These are phyloP conservation scores for Porphyrio hochstetteri DNA, from an alignment of 2,113 vertebrate species.

Conservation along the genomic window DNA sequence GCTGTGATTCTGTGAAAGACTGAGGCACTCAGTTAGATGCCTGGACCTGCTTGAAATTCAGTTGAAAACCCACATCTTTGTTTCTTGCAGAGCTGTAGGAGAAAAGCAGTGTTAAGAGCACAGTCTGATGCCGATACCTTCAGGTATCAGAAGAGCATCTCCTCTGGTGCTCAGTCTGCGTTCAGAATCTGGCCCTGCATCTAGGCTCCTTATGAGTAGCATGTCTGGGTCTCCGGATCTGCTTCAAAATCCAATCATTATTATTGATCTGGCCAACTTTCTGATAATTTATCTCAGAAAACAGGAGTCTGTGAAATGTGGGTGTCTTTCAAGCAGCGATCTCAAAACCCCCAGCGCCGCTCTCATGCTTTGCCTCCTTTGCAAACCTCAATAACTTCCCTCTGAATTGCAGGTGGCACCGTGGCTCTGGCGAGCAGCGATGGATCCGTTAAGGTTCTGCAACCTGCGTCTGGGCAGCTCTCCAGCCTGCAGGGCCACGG, in stretches of 20 bases:
- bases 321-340: background rate
- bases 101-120: background rate
- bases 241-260: background rate
- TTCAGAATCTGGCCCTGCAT: background rate
- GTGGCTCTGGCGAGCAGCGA: conserved; percentile 80
- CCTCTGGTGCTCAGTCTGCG: background rate
- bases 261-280: conserved; percentile 3
- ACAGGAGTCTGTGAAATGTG: background rate
- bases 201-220: background rate
- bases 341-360: background rate
- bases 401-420: conserved; percentile 65
- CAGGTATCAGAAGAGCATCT: background rate
- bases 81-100: background rate
- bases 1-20: background rate
- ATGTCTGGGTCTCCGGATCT: background rate
- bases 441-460: conserved; percentile 75
- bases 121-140: background rate
- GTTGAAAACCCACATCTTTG: background rate
- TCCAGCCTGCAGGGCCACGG: conserved; percentile 67
- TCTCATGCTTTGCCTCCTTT: background rate
- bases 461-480: conserved; percentile 68
- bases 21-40: background rate
- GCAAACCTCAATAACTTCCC: background rate
- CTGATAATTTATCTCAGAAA: background rate
- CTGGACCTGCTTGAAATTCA: background rate